Evolutionary conservation across 2,888 invertebrate species (phyloP).

Genomic region (Spialia ferax): DNA sequence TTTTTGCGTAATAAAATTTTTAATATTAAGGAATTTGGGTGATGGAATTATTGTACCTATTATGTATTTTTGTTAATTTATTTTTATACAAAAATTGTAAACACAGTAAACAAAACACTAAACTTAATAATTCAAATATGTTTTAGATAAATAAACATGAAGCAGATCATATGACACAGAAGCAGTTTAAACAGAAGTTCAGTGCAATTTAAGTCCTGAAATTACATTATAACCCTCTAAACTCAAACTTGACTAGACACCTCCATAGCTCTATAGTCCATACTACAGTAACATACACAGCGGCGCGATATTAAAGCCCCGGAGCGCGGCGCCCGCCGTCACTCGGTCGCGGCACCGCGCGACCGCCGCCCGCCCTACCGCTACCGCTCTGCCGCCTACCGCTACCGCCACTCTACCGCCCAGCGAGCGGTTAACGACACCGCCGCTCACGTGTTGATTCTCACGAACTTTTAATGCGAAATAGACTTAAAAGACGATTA

Average conservation of each 20-base stretch:
- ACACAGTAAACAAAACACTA: no score
- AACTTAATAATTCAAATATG: no score
- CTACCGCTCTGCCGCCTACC: conserved; percentile 67
- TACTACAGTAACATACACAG: background rate
- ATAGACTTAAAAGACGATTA: conserved; percentile 10
- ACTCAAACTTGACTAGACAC: background rate
- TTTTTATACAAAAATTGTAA: no score
- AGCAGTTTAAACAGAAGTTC: no score
- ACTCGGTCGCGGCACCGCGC: conserved; percentile 69
- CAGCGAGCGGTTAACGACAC: conserved; percentile 59
- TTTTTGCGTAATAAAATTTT: no score
- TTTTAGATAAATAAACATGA: no score
- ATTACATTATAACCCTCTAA: no score
- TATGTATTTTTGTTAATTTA: no score
- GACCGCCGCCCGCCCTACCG: conserved; percentile 65
- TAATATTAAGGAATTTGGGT: no score
- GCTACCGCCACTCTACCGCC: conserved; percentile 69
- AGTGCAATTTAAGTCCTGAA: no score
- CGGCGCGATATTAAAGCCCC: conserved; percentile 16
- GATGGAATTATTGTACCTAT: no score
- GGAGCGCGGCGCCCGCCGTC: conserved; percentile 42
- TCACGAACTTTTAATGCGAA: conserved; percentile 3
- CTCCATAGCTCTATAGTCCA: background rate
- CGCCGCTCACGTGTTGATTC: conserved; percentile 26
- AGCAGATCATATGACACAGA: no score